Evolutionary conservation across 1,140 invertebrate species (phyloP), one percentile per base, ranked within the genome.

Genomic region (Penaeus chinensis): DNA sequence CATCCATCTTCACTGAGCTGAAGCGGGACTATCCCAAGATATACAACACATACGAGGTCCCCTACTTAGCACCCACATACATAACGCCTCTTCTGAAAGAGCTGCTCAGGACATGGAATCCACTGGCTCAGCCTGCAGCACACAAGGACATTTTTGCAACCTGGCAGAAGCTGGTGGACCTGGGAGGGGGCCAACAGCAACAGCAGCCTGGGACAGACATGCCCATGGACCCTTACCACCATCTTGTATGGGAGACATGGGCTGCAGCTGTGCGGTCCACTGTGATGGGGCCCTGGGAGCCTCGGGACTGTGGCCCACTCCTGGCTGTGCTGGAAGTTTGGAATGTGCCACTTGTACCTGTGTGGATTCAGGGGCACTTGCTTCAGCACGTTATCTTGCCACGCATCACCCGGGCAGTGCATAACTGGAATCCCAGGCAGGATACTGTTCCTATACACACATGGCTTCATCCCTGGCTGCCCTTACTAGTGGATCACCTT

Each of bases 391-490:
- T 97, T 13, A 93, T 99, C 61, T 92, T 98, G 86, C 97, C 97
- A 1, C 94, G 95, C 84, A 92, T 99, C 62, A 94, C 95, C 54
- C 91, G 93, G 22, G 97, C 96, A 90, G 97, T 98, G 0, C 95
- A 96, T 69, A 94, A 95, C 66, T 99, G 98, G 99, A 97, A 99
- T 93, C 98, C 99, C 0, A 93, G 98, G 0, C 96, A 95, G 0
- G 98, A 99, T 91, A 96, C 96, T 0, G 94, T 98, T 82, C 98
- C 98, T 3, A 97, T 99, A 89, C 98, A 99, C 92, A 94, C 95
- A 13, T 99, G 99, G 99, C 95, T 99, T 84, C 95, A 99, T 92
- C 99, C 99, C 0, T 99, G 98, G 98, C 93, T 97, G 65, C 95
- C 95, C 13, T 91, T 96, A 37, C 94, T 98, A 92, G 94, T 79